Percentiles rank a stretch among this genome's conserved stretches.
Conservation (phyloP, 2,113 vertebrate genomes). For the Cepphus grylle region DNA sequence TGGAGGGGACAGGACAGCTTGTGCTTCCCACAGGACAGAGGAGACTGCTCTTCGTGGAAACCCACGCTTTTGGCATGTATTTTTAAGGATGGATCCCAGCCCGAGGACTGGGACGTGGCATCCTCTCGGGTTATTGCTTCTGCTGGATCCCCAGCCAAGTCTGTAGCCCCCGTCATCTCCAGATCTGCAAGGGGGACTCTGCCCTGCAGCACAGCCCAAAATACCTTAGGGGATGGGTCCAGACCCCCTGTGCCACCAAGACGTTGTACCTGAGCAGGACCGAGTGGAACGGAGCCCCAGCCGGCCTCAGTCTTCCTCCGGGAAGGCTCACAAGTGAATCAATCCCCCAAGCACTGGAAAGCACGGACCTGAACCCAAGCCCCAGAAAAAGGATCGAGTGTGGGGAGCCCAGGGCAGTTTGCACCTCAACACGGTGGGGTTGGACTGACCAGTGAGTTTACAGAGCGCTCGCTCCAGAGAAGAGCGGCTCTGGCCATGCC, state of each 20-base stretch:
- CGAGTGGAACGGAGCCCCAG: fast-evolving
- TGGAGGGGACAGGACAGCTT: neutral
- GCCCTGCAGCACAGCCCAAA: neutral
- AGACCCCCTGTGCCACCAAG: neutral
- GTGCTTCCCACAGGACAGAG: neutral
- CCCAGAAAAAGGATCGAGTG: neutral
- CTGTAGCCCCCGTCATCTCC: neutral
- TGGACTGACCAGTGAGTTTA: fast-evolving
- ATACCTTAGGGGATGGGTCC: neutral
- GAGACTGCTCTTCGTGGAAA: neutral
- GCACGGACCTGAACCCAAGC: neutral
- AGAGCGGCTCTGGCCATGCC: fast-evolving
- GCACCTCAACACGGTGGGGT: fast-evolving
- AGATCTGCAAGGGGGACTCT: neutral
- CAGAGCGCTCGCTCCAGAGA: fast-evolving
- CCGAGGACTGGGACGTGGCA: neutral
- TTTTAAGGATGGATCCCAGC: neutral
- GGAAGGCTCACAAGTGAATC: neutral
- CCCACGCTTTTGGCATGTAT: neutral
- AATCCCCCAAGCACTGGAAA: neutral
- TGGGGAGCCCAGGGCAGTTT: neutral
- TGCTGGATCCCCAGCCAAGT: neutral
- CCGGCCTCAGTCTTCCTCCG: neutral
- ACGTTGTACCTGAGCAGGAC: fast-evolving
- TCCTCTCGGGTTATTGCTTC: neutral